phyloP scores from a whole-genome alignment of 35 echinoderm and acorn worm species.

The Apostichopus californicus region DNA sequence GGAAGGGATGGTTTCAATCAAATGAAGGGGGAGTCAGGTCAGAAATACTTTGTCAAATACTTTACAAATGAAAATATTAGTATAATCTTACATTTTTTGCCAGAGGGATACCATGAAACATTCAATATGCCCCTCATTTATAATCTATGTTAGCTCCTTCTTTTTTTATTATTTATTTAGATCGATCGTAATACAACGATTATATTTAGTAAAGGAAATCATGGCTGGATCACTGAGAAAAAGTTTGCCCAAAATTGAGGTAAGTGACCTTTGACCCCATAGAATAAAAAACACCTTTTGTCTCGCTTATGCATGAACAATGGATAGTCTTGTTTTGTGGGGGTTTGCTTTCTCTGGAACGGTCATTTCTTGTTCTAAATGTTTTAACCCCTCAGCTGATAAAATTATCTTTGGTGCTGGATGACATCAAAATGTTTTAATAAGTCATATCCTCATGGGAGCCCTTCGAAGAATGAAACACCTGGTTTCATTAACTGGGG shows the following conservation, averaged over 20 bases:
- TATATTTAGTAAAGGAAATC: background rate
- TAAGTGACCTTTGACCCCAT: conserved; percentile 22
- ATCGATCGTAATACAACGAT: background rate
- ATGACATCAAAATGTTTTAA: background rate
- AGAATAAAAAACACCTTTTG: background rate
- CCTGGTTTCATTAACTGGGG: background rate
- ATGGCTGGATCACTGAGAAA: background rate
- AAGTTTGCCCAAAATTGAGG: background rate
- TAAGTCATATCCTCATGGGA: background rate
- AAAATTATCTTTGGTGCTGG: background rate
- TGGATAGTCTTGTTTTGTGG: no score
- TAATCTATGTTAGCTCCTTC: background rate
- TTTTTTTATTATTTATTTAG: background rate
- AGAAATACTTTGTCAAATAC: conserved; percentile 41
- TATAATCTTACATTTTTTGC: conserved; percentile 41
- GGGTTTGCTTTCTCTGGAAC: no score
- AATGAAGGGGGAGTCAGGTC: background rate
- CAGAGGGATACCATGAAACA: conserved; percentile 24
- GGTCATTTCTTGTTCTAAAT: background rate
- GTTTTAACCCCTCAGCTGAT: background rate
- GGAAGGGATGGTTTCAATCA: conserved; percentile 47
- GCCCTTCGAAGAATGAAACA: background rate
- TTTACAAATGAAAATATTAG: conserved; percentile 47
- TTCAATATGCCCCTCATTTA: background rate
- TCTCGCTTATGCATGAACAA: no score